A percentile compares a stretch with the other conserved stretches of the same genome.
Evolutionary conservation across 1,140 invertebrate species (phyloP).

Genomic region (Drosophila lini): DNA sequence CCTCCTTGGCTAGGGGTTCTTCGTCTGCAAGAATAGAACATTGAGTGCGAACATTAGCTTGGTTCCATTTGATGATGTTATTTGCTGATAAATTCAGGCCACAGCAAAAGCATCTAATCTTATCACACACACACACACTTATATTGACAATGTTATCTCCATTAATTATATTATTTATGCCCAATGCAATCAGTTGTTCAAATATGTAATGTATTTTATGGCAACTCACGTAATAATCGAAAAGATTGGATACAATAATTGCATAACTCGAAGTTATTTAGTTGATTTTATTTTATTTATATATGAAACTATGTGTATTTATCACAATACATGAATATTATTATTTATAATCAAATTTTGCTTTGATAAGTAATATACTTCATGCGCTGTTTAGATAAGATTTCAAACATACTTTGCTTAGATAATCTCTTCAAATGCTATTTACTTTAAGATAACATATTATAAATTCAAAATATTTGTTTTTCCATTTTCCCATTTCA

Average conservation of each 20-base stretch:
- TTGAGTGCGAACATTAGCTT: conserved; percentile 17
- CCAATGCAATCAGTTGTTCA: conserved; percentile 12
- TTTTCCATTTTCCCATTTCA: too few relatives aligned
- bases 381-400: not conserved
- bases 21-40: conserved; percentile 64
- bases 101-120: conserved; percentile 35
- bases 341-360: not conserved
- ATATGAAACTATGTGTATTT: not conserved
- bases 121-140: conserved; percentile 14
- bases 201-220: conserved; percentile 38
- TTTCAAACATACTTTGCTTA: too few relatives aligned
- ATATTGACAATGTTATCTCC: conserved; percentile 11
- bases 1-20: conserved; percentile 45
- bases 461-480: too few relatives aligned
- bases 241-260: conserved; percentile 15
- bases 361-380: not conserved
- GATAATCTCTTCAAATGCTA: too few relatives aligned
- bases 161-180: conserved; percentile 40
- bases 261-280: not conserved
- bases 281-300: not conserved
- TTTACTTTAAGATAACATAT: too few relatives aligned
- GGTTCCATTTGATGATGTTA: conserved; percentile 17
- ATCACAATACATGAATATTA: not conserved
- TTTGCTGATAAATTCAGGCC: conserved; percentile 30
- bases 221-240: conserved; percentile 4